Conservation (phyloP, 2,888 invertebrate genomes). For the Synergus laeviventris region DNA sequence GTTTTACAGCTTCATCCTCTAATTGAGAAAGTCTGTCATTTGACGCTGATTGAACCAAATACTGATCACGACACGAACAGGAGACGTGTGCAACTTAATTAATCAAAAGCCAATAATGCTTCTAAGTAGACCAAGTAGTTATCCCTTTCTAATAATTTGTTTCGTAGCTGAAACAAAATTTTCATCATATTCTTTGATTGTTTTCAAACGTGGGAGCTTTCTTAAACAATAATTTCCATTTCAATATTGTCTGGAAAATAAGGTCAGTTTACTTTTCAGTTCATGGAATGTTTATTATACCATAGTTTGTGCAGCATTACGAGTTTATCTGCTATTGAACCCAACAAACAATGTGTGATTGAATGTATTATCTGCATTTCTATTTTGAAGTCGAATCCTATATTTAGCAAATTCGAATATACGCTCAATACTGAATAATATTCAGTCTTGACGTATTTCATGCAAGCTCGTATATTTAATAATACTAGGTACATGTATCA, state of each 20-base stretch:
- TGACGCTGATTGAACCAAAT: not conserved
- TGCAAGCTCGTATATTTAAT: conserved; percentile 1
- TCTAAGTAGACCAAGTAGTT: not conserved
- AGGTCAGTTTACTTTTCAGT: not conserved
- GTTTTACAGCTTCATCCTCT: not conserved
- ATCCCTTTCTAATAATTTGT: not conserved
- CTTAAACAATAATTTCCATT: not conserved
- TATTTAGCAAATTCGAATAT: conserved; percentile 16
- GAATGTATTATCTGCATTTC: not conserved
- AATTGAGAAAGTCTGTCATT: conserved; percentile 22
- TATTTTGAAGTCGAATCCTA: not conserved
- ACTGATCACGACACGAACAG: conserved; percentile 9
- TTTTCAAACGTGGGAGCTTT: not conserved
- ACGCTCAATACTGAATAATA: conserved; percentile 9
- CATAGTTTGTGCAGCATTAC: not conserved
- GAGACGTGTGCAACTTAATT: conserved; percentile 19
- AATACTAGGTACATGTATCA: conserved; percentile 21
- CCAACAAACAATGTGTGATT: conserved; percentile 5
- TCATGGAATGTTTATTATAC: conserved; percentile 4
- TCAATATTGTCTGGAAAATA: not conserved
- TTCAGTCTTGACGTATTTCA: conserved; percentile 30
- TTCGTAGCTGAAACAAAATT: not conserved
- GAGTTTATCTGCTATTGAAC: not conserved
- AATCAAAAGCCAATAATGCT: not conserved
- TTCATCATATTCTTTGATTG: not conserved